Evolutionary conservation across 2,888 invertebrate genomes (phyloP).

Genomic region (Polyommatus icarus): DNA sequence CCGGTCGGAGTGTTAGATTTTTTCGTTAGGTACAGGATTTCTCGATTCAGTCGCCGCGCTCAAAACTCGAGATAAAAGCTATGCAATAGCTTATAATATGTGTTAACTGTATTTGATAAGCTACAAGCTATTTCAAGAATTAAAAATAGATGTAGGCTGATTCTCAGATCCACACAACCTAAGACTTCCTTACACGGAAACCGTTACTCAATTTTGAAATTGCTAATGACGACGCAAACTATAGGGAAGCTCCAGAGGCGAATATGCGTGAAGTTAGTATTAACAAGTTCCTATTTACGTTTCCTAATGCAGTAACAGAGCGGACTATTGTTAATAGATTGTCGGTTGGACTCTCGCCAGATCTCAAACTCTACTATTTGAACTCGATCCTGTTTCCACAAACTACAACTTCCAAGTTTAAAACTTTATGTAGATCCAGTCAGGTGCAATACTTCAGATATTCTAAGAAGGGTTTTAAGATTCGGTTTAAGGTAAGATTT

Average conservation of each 20-base stretch:
- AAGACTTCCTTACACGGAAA: too few relatives aligned
- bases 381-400: slow-evolving; percentile 36
- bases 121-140: too few relatives aligned
- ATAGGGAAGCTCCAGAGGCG: background rate
- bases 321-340: slow-evolving; percentile 38
- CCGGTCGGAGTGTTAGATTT: too few relatives aligned
- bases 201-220: background rate
- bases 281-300: slow-evolving; percentile 39
- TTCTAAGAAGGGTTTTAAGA: slow-evolving; percentile 5
- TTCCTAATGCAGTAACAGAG: slow-evolving; percentile 39
- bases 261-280: slow-evolving; percentile 19
- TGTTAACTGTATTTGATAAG: too few relatives aligned
- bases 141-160: too few relatives aligned
- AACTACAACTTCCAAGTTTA: slow-evolving; percentile 19
- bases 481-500: too few relatives aligned
- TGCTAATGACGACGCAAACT: background rate
- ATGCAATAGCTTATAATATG: too few relatives aligned
- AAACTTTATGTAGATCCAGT: slow-evolving; percentile 31
- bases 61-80: too few relatives aligned
- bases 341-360: slow-evolving; percentile 40
- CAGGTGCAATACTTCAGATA: slow-evolving; percentile 1
- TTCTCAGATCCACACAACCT: too few relatives aligned
- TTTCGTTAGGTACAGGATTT: too few relatives aligned
- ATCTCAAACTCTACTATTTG: slow-evolving; percentile 37
- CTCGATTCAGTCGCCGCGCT: too few relatives aligned